Base-by-base conservation (phyloP, 2,113 vertebrate genomes). In the Paralichthys olivaceus region DNA sequence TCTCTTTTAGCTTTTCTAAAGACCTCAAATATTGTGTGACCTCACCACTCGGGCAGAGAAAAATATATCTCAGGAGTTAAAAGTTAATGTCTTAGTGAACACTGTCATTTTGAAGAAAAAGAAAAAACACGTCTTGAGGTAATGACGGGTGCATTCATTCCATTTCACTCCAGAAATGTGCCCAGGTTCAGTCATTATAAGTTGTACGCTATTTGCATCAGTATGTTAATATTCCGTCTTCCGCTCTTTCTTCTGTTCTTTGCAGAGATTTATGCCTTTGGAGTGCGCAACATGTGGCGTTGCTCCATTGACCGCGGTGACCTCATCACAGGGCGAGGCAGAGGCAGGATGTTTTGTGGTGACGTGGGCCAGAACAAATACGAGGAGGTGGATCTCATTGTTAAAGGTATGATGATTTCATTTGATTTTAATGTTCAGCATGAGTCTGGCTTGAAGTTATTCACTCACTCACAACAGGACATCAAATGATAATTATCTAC, bases 201-300 rank as follows among this genome's bases (percentile, higher is more conserved):
- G 13, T 19, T 34, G 8, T 14, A 19, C 17, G 8, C 2, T 34
- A 12, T 60, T 75, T 60, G 13, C 11, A 55, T 37, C 15, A 49
- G 2, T 1, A 0, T 43, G 7, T 23, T 28, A 12, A n/a, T 49
- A n/a, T 65, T 53, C 15, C 54, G 32, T 43, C 23, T 72, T 25
- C 62, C 23, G 40, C 22, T 34, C 15, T 53, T 47, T 23, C 28
- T 75, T 47, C 32, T 23, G 72, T 28, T 34, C 60, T 34, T 67
- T 28, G 12, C 79, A 45, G 95, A 96, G 86, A 83, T 96, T 72
- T 96, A 93, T 40, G 95, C 95, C 7, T 96, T 94, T 15, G 95
- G 95, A 0, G 95, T 95, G 56, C 93, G 95, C 55, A 96, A 96
- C 87, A 96, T 96, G 95, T 96, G 95, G 95, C 93, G 94, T 20